These are phyloP conservation scores for Platycercus adscitus DNA, from an alignment of 2,113 vertebrate genomes.

Conservation along the genomic window DNA sequence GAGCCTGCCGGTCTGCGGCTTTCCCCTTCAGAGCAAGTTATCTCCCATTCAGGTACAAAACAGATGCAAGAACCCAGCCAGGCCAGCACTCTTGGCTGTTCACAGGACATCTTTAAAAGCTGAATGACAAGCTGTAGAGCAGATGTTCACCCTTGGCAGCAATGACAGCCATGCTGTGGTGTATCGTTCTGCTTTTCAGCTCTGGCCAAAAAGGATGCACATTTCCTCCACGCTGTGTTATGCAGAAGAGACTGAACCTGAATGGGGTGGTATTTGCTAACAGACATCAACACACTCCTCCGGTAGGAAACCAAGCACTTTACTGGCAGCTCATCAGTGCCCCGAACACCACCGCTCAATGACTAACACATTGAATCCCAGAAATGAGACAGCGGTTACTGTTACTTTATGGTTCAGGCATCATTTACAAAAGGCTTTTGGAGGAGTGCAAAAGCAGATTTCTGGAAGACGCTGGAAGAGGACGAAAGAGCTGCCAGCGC, in stretches of 20 bases:
- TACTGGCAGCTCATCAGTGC: not conserved
- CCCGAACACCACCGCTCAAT: not conserved
- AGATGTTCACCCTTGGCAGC: conserved; percentile 45
- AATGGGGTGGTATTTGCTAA: not conserved
- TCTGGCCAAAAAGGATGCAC: conserved; percentile 1
- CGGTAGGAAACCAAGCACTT: not conserved
- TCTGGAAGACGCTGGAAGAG: not conserved
- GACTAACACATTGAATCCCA: not conserved
- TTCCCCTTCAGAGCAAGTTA: not conserved
- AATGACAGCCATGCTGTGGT: not conserved
- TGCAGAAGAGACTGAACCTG: not conserved
- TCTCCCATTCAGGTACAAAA: not conserved
- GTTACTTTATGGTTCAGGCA: not conserved
- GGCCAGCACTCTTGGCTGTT: not conserved
- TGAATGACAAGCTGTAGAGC: conserved; percentile 29
- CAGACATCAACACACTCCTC: not conserved
- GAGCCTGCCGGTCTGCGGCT: not conserved
- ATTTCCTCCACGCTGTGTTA: not conserved
- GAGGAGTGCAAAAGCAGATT: conserved; percentile 31
- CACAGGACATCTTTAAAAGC: not conserved
- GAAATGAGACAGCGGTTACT: not conserved
- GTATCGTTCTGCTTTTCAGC: not conserved
- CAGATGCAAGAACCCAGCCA: not conserved
- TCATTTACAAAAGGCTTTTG: conserved; percentile 34
- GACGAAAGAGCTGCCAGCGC: not conserved